Percentiles rank a stretch among this genome's conserved stretches.
These are phyloP conservation scores for Sinonovacula constricta DNA, from an alignment of 1,140 invertebrate genomes.

Conservation along the genomic window DNA sequence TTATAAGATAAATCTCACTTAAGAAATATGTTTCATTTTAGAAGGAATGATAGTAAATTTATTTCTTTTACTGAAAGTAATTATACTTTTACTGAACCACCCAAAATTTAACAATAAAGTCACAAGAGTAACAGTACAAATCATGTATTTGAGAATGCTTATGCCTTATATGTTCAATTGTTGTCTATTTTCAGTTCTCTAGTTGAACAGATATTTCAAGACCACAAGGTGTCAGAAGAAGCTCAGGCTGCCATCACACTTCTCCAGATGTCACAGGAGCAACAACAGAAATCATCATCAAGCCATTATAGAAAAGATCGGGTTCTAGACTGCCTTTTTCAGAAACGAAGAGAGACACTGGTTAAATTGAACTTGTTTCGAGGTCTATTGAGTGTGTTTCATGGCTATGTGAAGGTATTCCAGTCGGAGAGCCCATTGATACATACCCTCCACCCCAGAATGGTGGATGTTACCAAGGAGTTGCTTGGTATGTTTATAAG, in stretches of 20 bases:
- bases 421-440: neutral
- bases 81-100: too few species aligned
- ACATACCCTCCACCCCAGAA: neutral
- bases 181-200: too few species aligned
- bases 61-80: too few species aligned
- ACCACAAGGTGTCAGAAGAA: slow-evolving; percentile 31
- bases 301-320: neutral
- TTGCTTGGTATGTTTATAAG: slow-evolving; percentile 5
- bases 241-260: slow-evolving; percentile 23
- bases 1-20: too few species aligned
- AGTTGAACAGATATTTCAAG: slow-evolving; percentile 5
- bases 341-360: neutral
- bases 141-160: too few species aligned
- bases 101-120: too few species aligned
- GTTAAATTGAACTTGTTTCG: neutral
- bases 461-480: neutral
- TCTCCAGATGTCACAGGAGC: slow-evolving; percentile 20
- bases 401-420: slow-evolving; percentile 11
- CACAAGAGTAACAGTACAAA: too few species aligned
- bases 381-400: neutral
- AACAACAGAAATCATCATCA: neutral
- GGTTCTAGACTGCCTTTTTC: neutral
- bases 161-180: too few species aligned
- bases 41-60: too few species aligned
- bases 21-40: too few species aligned